Evolutionary conservation across 2,888 invertebrate species (phyloP).

Genomic region (Frankliniella intonsa): DNA sequence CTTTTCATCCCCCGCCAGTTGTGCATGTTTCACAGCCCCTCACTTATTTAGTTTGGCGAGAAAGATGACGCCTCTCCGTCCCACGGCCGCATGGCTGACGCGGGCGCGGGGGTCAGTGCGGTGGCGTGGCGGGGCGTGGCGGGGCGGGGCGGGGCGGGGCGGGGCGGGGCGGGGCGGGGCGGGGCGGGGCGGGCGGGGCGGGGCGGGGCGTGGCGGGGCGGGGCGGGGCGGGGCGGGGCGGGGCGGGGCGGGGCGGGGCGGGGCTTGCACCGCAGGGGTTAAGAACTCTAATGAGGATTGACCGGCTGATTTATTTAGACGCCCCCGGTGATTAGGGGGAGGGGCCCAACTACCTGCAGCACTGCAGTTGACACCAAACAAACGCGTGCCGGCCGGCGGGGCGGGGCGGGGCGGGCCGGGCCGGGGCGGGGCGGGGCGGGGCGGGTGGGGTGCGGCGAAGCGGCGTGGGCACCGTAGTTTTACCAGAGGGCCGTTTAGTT

Average conservation of each 20-base stretch:
- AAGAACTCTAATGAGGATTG: constrained; percentile 26
- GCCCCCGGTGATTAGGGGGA: not conserved
- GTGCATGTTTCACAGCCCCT: too few species aligned
- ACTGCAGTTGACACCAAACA: too few species aligned
- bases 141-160: not conserved
- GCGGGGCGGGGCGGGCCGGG: too few species aligned
- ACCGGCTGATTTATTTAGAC: constrained; percentile 17
- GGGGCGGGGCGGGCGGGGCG: not conserved
- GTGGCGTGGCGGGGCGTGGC: not conserved
- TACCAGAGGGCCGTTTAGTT: too few species aligned
- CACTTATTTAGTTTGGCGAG: too few species aligned
- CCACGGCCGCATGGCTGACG: not conserved
- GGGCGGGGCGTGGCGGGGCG: not conserved
- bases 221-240: too few species aligned
- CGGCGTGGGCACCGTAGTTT: too few species aligned
- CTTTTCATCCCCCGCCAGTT: too few species aligned
- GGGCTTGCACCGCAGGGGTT: not conserved
- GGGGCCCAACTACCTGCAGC: too few species aligned
- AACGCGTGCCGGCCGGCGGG: too few species aligned
- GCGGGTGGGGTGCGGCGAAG: not conserved
- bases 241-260: not conserved
- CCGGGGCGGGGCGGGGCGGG: constrained; percentile 35
- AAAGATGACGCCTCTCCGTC: not conserved
- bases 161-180: not conserved
- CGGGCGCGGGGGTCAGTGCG: not conserved